phyloP scores from a whole-genome alignment of 2,113 vertebrate genomes.

The Rhinopithecus roxellana region DNA sequence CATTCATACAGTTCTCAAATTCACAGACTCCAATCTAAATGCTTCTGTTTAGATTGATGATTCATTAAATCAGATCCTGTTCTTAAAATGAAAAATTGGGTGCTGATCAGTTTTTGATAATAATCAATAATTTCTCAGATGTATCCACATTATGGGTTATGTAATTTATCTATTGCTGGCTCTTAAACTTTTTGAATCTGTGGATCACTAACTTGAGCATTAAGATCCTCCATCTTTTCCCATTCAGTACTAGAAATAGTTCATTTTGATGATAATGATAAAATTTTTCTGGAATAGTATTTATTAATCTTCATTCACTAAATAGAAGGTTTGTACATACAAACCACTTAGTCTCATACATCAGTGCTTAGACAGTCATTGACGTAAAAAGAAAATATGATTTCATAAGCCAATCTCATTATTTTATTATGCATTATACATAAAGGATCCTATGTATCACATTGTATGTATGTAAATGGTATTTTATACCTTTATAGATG shows the following conservation, averaged over 20 bases:
- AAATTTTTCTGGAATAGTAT: neutral
- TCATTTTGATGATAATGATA: neutral
- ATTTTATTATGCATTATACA: neutral
- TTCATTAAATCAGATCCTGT: neutral
- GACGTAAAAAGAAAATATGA: neutral
- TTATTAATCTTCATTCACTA: neutral
- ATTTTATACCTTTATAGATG: neutral
- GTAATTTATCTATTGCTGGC: neutral
- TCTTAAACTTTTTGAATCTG: neutral
- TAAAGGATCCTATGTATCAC: neutral
- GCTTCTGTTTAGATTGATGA: constrained; percentile 8
- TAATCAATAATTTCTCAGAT: constrained; percentile 14
- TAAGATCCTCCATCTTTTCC: neutral
- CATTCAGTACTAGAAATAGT: neutral
- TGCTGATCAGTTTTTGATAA: neutral
- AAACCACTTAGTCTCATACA: neutral
- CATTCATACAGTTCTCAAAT: neutral
- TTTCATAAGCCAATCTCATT: constrained; percentile 6
- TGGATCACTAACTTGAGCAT: neutral
- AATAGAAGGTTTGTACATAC: neutral
- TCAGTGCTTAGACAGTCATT: neutral
- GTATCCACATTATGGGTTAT: neutral
- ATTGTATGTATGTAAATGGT: neutral
- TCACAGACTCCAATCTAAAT: neutral
- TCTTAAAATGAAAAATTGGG: neutral